Base-by-base conservation (phyloP, 2,113 vertebrate genomes). In the Turnix velox region DNA sequence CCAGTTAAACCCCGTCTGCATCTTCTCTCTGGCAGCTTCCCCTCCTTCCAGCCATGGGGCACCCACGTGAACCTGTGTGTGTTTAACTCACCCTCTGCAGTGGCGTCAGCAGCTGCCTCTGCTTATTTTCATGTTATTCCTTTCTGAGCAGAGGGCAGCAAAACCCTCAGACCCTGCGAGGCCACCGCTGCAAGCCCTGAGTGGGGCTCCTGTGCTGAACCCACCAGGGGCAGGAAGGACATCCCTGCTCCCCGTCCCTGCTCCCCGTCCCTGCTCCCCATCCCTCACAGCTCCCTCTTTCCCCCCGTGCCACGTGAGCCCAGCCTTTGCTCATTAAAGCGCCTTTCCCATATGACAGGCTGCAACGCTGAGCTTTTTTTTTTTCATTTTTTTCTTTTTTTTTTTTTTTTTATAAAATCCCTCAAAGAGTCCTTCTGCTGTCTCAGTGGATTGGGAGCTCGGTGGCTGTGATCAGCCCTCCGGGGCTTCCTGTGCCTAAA, bases 401-500 rank as follows among this genome's bases (percentile, higher is more conserved):
- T 69, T 61, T 68, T 15, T 48, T 23, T 19, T 24, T 59, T 49
- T 67, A 40, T 37, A 18, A 55, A 93, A 96, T 94, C 93, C 85
- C 85, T 96, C 74, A 92, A 95, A 95, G 95, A 96, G 95, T 90
- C 93, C 96, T 95, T 96, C 79, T 95, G 89, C 96, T 97, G 97
- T 97, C 96, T 97, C 94, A 78, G 85, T 96, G 95, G 95, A 97
- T 97, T 97, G 94, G 80, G 92, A 93, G 91, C 89, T 88, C 25
- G 57, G 72, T 95, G n/a, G 51, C 92, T 95, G 89, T 97, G 95
- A 97, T 96, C 90, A 96, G 97, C 96, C 97, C 96, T 96, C 73
- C 28, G 93, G 97, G 97, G 83, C 90, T 95, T 88, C 92, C 83
- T 95, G 97, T 90, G 91, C 96, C 91, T 97, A 97, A 97, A 97